A percentile compares a stretch with the other conserved stretches of the same genome.
Evolutionary conservation across 2,113 vertebrate genomes (phyloP).

Genomic region (Embiotoca jacksoni): DNA sequence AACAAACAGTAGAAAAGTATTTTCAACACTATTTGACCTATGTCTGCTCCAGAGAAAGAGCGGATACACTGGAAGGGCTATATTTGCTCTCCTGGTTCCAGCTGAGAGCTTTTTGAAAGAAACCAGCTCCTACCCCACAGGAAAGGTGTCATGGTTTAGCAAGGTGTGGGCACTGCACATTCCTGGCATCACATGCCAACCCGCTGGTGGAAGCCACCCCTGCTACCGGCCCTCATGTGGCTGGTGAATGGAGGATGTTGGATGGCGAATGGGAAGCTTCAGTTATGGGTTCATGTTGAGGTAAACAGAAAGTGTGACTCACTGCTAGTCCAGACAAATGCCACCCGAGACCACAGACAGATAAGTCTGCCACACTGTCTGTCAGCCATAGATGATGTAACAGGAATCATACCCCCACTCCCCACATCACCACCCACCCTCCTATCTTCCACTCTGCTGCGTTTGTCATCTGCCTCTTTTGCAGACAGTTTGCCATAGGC

Average conservation of each 20-base stretch:
- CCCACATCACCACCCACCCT: conserved; percentile 28
- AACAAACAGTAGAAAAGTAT: conserved; percentile 63
- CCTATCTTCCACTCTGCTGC: conserved; percentile 39
- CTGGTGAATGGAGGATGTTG: conserved; percentile 59
- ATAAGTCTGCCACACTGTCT: conserved; percentile 78
- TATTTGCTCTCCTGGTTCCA: conserved; percentile 75
- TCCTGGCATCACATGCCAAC: conserved; percentile 64
- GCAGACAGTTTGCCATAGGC: conserved; percentile 59
- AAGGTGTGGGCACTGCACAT: conserved; percentile 80
- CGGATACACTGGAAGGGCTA: conserved; percentile 63
- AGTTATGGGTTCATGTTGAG: conserved; percentile 73
- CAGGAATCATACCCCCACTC: conserved; percentile 63
- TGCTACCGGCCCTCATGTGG: conserved; percentile 65
- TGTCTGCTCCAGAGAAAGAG: conserved; percentile 65
- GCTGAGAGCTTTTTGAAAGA: conserved; percentile 60
- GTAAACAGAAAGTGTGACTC: conserved; percentile 87
- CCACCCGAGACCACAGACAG: conserved; percentile 81
- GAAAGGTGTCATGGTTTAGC: conserved; percentile 81
- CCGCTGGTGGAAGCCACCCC: conserved; percentile 76
- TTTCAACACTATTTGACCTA: conserved; percentile 66
- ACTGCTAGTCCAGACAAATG: conserved; percentile 78
- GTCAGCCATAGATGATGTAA: conserved; percentile 75
- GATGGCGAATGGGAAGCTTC: conserved; percentile 50
- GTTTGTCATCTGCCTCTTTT: conserved; percentile 58
- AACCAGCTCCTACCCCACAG: conserved; percentile 74